A percentile compares a stretch with the other conserved stretches of the same genome.
These are phyloP conservation scores for Panopea generosa DNA, from an alignment of 2,888 invertebrate genomes.

Conservation along the genomic window DNA sequence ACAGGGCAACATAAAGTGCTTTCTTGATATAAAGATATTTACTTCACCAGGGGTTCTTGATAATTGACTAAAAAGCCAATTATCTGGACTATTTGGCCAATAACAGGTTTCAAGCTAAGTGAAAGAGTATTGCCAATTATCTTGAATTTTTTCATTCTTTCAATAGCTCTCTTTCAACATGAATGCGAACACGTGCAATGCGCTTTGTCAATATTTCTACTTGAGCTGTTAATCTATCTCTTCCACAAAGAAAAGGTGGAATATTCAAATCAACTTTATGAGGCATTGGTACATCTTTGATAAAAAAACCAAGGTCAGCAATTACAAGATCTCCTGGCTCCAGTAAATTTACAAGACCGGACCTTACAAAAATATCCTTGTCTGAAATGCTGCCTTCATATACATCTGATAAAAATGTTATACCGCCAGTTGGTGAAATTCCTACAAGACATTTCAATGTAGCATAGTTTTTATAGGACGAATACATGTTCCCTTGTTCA, in stretches of 20 bases:
- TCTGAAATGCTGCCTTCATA: too few relatives aligned
- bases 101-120: conserved; percentile 22
- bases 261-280: too few relatives aligned
- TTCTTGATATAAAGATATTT: too few relatives aligned
- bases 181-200: conserved; percentile 31
- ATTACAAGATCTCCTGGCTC: background rate
- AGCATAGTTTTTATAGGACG: conserved; percentile 31
- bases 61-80: too few relatives aligned
- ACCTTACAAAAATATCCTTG: background rate
- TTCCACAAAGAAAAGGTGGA: conserved; percentile 14
- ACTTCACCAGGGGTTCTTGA: too few relatives aligned
- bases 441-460: conserved; percentile 42
- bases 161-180: conserved; percentile 30
- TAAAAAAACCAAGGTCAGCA: conserved; percentile 1
- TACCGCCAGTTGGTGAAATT: too few relatives aligned
- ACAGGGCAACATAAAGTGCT: too few relatives aligned
- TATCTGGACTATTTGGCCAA: conserved; percentile 18
- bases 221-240: conserved; percentile 26
- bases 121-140: too few relatives aligned
- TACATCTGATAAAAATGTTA: too few relatives aligned
- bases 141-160: too few relatives aligned
- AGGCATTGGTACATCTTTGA: too few relatives aligned
- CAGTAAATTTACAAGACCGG: background rate
- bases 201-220: conserved; percentile 38
- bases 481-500: conserved; percentile 36